Base-by-base conservation (phyloP, 1,140 invertebrate genomes). In the Microplitis demolitor region DNA sequence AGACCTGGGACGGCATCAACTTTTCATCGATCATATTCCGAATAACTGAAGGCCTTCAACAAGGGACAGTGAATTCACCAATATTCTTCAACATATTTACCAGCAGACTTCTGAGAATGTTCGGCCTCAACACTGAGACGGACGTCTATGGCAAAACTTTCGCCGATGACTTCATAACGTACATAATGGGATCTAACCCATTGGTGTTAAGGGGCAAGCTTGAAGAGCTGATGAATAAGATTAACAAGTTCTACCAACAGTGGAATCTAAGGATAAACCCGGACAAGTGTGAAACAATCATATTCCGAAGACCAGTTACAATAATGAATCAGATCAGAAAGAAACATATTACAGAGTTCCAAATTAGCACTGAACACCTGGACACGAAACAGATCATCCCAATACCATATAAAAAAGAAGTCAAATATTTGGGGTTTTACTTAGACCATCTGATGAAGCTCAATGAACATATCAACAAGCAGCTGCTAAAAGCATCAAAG, bases 191-290 rank as follows among this genome's bases (percentile, higher is more conserved):
- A 1, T 3, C 5, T 1, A 13, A 9, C 8, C 51, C 14, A 16
- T 13, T n/a, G 4, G 13, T 9, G 4, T 13, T 61, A 11, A 45
- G 11, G 2, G 6, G 2, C 13, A 33, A 34, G 45, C 54, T 73
- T 1, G 11, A 56, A n/a, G 35, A 54, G 2, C n/a, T 62, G 56
- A 6, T 63, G 3, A 58, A 69, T 45, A 53, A 53, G 2, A 62
- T 66, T n/a, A 72, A 68, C 34, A 67, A 75, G 4, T 45, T 62
- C 16, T 64, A 68, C 16, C 13, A 16, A 3, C 14, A 14, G 13
- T 75, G 66, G 69, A 69, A 72, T 45, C 60, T 72, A 56, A 56
- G 37, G 54, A 68, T 69, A 31, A 66, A 72, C 16, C 60, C 66
- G 4, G 11, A n/a, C 9, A 68, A 69, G 69, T 39, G 69, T 31